Conservation (phyloP, 2,113 vertebrate species). For the Arizona elegans region DNA sequence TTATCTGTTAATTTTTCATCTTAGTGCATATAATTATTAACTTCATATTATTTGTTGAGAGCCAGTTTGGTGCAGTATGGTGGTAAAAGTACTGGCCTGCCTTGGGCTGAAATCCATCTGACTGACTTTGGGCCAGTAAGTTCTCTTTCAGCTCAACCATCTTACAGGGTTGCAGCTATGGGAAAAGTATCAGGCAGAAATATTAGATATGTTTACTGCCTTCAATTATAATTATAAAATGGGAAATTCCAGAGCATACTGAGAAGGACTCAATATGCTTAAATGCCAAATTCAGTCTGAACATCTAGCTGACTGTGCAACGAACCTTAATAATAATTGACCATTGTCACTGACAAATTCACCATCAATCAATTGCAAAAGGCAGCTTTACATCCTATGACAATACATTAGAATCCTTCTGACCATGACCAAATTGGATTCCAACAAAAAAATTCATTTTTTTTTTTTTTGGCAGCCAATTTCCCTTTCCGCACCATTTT, state of each 20-base stretch:
- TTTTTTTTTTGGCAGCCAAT: too few species aligned
- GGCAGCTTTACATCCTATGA: not conserved
- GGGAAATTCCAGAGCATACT: not conserved
- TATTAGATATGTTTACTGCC: not conserved
- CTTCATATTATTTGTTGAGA: not conserved
- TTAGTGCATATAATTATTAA: not conserved
- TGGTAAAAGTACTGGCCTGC: not conserved
- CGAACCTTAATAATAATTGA: not conserved
- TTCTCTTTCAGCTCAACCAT: not conserved
- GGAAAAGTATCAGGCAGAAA: not conserved
- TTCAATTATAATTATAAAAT: not conserved
- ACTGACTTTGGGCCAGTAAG: not conserved
- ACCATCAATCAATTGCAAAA: not conserved
- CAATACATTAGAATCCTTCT: not conserved
- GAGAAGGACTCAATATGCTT: not conserved
- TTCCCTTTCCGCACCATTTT: too few species aligned
- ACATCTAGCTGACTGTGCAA: not conserved
- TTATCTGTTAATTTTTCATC: not conserved
- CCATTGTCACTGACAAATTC: not conserved
- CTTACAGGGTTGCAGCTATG: not conserved
- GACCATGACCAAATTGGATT: too few species aligned
- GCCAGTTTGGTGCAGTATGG: not conserved
- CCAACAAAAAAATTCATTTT: too few species aligned
- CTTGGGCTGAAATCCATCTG: not conserved
- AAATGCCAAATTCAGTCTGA: not conserved